Percentiles rank a stretch among this genome's conserved stretches.
Evolutionary conservation across 2,888 invertebrate species (phyloP).

Genomic region (Euzetes globulus): DNA sequence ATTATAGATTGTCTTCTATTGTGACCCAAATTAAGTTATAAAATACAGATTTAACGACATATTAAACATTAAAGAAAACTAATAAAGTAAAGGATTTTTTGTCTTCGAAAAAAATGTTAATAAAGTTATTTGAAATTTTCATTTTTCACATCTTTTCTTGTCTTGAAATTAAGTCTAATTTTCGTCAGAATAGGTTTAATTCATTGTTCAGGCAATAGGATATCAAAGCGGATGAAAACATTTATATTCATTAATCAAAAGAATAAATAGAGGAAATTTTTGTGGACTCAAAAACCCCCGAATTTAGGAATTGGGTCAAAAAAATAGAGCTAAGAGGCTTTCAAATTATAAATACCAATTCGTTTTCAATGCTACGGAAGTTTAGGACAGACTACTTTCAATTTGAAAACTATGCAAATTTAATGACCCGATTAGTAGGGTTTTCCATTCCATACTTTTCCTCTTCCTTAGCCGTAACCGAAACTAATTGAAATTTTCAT

Average conservation of each 20-base stretch:
- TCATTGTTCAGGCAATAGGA: neutral
- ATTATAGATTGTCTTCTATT: constrained; percentile 11
- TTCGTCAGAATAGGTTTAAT: neutral
- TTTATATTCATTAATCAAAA: neutral
- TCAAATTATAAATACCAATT: neutral
- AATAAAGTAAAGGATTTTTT: neutral
- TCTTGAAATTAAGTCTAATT: neutral
- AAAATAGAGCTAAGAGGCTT: neutral
- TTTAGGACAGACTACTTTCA: neutral
- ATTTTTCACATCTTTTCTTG: neutral
- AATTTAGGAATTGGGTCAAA: neutral
- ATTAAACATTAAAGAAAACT: neutral
- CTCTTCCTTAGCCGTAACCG: neutral
- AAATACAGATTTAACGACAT: neutral
- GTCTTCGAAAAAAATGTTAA: neutral
- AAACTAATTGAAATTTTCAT: neutral
- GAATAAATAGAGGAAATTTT: neutral
- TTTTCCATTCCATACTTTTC: neutral
- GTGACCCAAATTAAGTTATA: constrained; percentile 21
- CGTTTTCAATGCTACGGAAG: constrained; percentile 20
- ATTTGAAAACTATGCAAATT: neutral
- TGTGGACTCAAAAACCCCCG: neutral
- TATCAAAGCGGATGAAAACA: constrained; percentile 2
- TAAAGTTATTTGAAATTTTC: neutral
- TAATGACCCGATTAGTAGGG: constrained; percentile 4